Base-by-base conservation (phyloP, 2,888 invertebrate species). In the Drosophila yooni region DNA sequence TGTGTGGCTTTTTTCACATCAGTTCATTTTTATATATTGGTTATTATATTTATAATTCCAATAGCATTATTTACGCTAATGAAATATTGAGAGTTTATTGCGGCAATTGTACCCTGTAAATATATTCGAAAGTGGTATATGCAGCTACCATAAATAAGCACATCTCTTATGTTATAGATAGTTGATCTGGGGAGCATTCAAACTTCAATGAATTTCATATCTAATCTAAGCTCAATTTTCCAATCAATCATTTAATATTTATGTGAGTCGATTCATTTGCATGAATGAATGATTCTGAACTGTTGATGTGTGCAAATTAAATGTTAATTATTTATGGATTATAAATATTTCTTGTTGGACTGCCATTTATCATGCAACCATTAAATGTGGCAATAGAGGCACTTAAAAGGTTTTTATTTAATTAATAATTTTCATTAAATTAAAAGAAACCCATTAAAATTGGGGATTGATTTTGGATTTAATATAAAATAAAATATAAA, bases 1-100 rank as follows among this genome's bases (percentile, higher is more conserved):
- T 72, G 60, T 80, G 64, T 75, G 79, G 75, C 65, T 88, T 88
- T 63, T 36, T 27, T 34, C 8, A 2, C 57, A 62, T 74, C 74
- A 88, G 58, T 72, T 79, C n/a, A 67, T 81, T 74, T 75, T 52
- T 56, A 53, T 56, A 38, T 72, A 61, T 71, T 72, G 57, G 29
- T 62, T 59, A 64, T 61, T n/a, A 53, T 65, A 53, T 46, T 50
- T 31, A 38, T 25, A 56, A 70, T 56, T 73, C 71, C 70, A 73
- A 62, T 82, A 57, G 58, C 61, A 67, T 69, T 76, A 83, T 72
- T 71, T 70, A 59, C 68, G 71, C 60, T 65, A 70, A 69, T 81
- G 36, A 80, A 69, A 69, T 74, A 76, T 76, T 68, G 46, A 72
- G 57, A 50, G 64, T 64, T 80, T 73, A 51, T 66, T 70, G 82